Base-by-base conservation (phyloP, 2,888 invertebrate species). In the Timandra comae region DNA sequence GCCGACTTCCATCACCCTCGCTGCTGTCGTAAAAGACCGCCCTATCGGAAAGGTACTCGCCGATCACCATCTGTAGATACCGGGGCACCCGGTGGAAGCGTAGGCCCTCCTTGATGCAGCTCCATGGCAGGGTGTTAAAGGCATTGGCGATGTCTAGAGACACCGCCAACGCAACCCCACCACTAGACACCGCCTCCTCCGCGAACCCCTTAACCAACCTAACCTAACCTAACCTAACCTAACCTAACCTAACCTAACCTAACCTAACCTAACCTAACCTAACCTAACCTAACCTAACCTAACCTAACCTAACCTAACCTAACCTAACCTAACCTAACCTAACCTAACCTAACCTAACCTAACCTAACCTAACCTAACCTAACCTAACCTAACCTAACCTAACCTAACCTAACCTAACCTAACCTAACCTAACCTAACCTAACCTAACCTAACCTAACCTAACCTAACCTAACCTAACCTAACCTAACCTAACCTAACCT, bases 111-210 rank as follows among this genome's bases (percentile, higher is more conserved):
- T 3, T 22, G 8, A 47, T 40, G 1, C 16, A 13, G 3, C 5
- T 23, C 27, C 27, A 43, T 7, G 49, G 46, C 8, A 49, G 26
- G 8, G 35, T 41, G 28, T 48, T 48, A 28, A 52, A 52, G 6
- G 49, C 45, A 26, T 52, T 49, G 16, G 42, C 36, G 9, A 16
- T 16, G 16, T 16, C 16, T 1, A 16, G 3, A 16, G 16, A 16
- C 16, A 16, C 16, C 4, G 4, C 16, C 1, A 16, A 3, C 4
- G 6, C 16, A 3, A 16, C 16, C 16, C 16, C 16, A 16, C 16
- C 16, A 3, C 6, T 3, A 6, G 4, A 5, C 16, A 16, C 16
- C 16, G 3, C 16, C 1, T 6, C 6, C 16, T 16, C 4, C 1
- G 6, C 16, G 1, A 16, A 16, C 4, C 16, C 16, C 23, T 9